Percentiles rank a stretch among this genome's conserved stretches.
Conservation (phyloP, 2,888 invertebrate species). For the Kuschelorhynchus macadamiae region DNA sequence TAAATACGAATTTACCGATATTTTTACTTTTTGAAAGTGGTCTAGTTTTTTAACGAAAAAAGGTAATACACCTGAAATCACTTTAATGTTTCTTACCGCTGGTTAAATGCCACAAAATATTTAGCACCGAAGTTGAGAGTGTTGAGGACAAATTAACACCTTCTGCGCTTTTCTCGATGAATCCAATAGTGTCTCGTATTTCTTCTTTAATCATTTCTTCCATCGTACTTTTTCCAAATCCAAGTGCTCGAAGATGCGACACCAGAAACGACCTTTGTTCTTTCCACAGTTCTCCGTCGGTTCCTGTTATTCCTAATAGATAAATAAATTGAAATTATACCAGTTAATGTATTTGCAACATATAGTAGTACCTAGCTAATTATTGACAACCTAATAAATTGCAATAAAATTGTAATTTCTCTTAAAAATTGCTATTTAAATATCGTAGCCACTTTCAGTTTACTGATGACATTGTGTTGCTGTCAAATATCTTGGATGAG, state of each 20-base stretch:
- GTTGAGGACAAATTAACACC: slow-evolving; percentile 61
- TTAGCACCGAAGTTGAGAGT: slow-evolving; percentile 74
- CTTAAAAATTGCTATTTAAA: too few relatives aligned
- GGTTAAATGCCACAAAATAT: slow-evolving; percentile 76
- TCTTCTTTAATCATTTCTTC: slow-evolving; percentile 70
- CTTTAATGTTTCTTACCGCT: slow-evolving; percentile 64
- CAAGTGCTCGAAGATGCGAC: slow-evolving; percentile 69
- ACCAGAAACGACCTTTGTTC: slow-evolving; percentile 71
- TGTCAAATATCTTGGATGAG: too few relatives aligned
- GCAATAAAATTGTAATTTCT: too few relatives aligned
- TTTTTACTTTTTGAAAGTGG: too few relatives aligned
- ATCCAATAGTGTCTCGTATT: slow-evolving; percentile 66
- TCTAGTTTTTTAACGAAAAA: too few relatives aligned
- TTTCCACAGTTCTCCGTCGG: slow-evolving; percentile 72
- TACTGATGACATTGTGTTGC: too few relatives aligned
- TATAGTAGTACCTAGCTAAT: too few relatives aligned
- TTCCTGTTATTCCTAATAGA: slow-evolving; percentile 72
- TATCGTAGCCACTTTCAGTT: too few relatives aligned
- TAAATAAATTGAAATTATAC: neutral
- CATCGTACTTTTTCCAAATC: slow-evolving; percentile 71
- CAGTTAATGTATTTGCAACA: too few relatives aligned
- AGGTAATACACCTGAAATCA: neutral
- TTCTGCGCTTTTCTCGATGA: slow-evolving; percentile 56
- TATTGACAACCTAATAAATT: too few relatives aligned
- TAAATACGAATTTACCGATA: too few relatives aligned